Percentiles rank a stretch among this genome's conserved stretches.
Conservation (phyloP, 2,113 vertebrate genomes). For the Panurus biarmicus region DNA sequence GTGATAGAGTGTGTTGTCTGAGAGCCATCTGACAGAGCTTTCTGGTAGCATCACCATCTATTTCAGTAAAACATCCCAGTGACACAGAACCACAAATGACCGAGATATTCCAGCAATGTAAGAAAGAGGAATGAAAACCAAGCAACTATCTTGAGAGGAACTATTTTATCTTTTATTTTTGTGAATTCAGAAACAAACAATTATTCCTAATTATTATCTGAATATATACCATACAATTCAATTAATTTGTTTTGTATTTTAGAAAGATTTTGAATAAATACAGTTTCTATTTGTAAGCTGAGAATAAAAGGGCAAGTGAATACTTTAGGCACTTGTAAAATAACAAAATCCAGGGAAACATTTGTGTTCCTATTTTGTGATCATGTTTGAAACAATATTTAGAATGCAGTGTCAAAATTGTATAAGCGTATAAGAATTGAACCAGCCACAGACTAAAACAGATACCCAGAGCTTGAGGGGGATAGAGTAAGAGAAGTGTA, state of each 20-base stretch:
- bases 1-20: background rate
- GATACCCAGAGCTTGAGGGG: background rate
- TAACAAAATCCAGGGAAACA: background rate
- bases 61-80: background rate
- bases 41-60: background rate
- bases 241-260: background rate
- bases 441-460: background rate
- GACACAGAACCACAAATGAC: background rate
- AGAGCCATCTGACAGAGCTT: background rate
- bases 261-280: background rate
- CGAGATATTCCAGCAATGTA: background rate
- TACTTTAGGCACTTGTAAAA: background rate
- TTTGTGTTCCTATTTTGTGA: background rate
- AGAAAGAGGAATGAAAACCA: background rate
- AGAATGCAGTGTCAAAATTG: background rate
- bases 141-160: background rate
- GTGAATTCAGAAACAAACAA: background rate
- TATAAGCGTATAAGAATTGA: background rate
- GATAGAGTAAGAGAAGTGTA: background rate
- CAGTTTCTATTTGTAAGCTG: background rate
- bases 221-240: background rate
- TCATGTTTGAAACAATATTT: background rate
- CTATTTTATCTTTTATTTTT: background rate
- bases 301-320: background rate
- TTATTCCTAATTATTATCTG: background rate